phyloP scores from a whole-genome alignment of 2,113 vertebrate genomes.

The Rhinoderma darwinii region DNA sequence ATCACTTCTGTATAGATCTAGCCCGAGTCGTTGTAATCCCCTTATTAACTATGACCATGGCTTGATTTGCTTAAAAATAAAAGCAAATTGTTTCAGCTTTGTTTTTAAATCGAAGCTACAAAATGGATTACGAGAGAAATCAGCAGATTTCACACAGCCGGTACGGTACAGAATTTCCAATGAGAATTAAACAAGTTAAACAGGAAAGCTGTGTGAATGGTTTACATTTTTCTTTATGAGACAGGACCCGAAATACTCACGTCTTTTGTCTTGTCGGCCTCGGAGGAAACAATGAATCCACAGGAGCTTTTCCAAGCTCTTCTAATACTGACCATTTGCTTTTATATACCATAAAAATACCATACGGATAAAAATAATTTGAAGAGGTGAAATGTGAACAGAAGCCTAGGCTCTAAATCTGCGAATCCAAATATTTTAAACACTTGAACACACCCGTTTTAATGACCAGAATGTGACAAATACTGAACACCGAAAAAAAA shows the following conservation, averaged over 20 bases:
- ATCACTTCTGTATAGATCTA: conserved; percentile 91
- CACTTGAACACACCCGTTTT: conserved; percentile 73
- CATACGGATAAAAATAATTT: conserved; percentile 41
- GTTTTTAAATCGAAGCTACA: conserved; percentile 93
- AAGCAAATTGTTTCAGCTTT: conserved; percentile 94
- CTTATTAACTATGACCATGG: conserved; percentile 93
- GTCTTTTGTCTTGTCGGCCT: conserved; percentile 77
- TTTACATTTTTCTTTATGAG: conserved; percentile 77
- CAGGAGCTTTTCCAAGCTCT: conserved; percentile 77
- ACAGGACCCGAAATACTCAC: conserved; percentile 73
- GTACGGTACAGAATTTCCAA: conserved; percentile 86
- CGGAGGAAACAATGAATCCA: conserved; percentile 77
- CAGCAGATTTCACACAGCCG: conserved; percentile 81
- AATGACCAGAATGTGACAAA: conserved; percentile 67
- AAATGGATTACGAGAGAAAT: conserved; percentile 95
- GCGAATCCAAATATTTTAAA: conserved; percentile 76
- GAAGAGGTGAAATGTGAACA: conserved; percentile 59
- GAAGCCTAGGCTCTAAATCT: conserved; percentile 63
- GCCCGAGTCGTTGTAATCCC: conserved; percentile 91
- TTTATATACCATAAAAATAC: conserved; percentile 64
- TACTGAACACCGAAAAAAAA: conserved; percentile 71
- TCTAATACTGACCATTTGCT: conserved; percentile 71
- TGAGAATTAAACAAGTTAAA: conserved; percentile 87
- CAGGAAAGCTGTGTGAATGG: conserved; percentile 76
- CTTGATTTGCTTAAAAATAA: conserved; percentile 92